Evolutionary conservation across 2,888 invertebrate genomes (phyloP).

Genomic region (Pandemis corylana): DNA sequence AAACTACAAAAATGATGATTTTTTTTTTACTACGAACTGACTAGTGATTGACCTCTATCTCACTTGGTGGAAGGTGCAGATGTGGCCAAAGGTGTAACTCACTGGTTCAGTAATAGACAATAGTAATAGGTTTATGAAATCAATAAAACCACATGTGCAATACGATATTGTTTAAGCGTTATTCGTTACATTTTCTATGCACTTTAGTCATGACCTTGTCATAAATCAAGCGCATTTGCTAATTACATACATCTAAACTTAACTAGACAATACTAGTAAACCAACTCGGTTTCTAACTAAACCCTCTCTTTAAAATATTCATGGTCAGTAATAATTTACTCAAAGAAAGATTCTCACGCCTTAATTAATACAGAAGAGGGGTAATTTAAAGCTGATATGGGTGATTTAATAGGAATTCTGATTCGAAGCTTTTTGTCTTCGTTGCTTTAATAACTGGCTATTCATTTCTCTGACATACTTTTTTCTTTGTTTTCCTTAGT

Average conservation of each 20-base stretch:
- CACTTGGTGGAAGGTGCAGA: no score
- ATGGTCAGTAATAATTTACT: conserved; percentile 54
- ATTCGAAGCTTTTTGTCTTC: conserved; percentile 55
- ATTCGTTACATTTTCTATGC: background rate
- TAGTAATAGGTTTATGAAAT: no score
- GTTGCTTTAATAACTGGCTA: conserved; percentile 40
- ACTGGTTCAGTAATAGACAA: no score
- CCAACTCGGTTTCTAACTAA: conserved; percentile 29
- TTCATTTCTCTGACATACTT: conserved; percentile 28
- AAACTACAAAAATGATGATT: no score
- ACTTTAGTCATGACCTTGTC: background rate
- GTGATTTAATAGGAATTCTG: conserved; percentile 60
- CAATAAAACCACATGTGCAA: no score
- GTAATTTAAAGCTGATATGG: conserved; percentile 73
- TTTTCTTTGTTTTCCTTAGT: conserved; percentile 20
- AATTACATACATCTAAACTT: conserved; percentile 5
- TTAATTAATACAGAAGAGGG: conserved; percentile 68
- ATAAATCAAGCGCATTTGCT: background rate
- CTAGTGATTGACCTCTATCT: no score
- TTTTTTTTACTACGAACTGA: no score
- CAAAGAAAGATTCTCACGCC: conserved; percentile 68
- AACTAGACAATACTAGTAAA: background rate
- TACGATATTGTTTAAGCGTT: no score
- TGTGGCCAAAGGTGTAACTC: no score
- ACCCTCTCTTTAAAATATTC: conserved; percentile 54